Percentiles rank a stretch among this genome's conserved stretches.
Conservation (phyloP, 2,113 vertebrate species). For the Sphyrna mokarran region DNA sequence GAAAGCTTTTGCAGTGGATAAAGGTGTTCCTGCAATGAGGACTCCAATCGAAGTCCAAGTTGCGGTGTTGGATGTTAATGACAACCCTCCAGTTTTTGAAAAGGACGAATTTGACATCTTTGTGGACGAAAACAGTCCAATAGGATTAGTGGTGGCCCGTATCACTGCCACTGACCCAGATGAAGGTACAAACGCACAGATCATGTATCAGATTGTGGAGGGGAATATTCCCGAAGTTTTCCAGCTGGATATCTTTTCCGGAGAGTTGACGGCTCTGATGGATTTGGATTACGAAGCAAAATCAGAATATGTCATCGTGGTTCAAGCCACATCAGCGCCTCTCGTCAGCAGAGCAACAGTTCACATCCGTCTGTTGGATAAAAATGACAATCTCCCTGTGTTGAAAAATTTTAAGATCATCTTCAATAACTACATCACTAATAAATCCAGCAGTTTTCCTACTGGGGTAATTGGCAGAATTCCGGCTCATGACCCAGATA, state of each 20-base stretch:
- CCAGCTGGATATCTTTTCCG: slow-evolving; percentile 91
- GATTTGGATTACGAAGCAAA: slow-evolving; percentile 85
- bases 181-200: slow-evolving; percentile 89
- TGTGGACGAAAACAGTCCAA: slow-evolving; percentile 91
- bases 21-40: slow-evolving; percentile 74
- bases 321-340: slow-evolving; percentile 90
- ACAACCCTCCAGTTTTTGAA: slow-evolving; percentile 89
- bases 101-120: slow-evolving; percentile 87
- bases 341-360: slow-evolving; percentile 86
- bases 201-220: slow-evolving; percentile 97
- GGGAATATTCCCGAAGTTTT: slow-evolving; percentile 95
- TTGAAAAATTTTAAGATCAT: slow-evolving; percentile 93
- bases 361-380: slow-evolving; percentile 82
- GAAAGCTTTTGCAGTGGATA: slow-evolving; percentile 78
- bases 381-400: slow-evolving; percentile 81
- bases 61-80: slow-evolving; percentile 81
- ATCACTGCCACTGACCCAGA: slow-evolving; percentile 86
- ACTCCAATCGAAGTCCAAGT: slow-evolving; percentile 77
- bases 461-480: slow-evolving; percentile 80
- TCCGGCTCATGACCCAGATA: slow-evolving; percentile 78
- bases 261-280: slow-evolving; percentile 79
- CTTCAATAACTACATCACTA: slow-evolving; percentile 95
- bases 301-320: slow-evolving; percentile 81
- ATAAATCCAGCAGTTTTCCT: slow-evolving; percentile 82
- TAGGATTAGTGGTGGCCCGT: slow-evolving; percentile 79